Conservation (phyloP, 2,113 vertebrate genomes). For the Leptosomus discolor region DNA sequence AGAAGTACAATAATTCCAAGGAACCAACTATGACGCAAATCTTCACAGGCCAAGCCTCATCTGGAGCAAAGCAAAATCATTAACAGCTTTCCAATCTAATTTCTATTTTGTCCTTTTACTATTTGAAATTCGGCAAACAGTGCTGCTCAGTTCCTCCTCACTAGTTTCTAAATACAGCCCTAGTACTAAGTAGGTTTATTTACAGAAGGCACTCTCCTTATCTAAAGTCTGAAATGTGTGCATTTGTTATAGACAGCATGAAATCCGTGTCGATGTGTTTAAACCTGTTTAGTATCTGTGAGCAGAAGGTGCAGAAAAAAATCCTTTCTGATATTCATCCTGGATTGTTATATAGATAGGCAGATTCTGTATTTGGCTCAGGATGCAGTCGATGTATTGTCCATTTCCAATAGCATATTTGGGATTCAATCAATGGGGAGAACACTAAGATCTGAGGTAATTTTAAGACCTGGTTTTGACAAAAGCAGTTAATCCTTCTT, state of each 20-base stretch:
- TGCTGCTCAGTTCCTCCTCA: not conserved
- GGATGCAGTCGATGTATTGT: not conserved
- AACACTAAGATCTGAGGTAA: not conserved
- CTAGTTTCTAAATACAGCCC: not conserved
- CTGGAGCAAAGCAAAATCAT: not conserved
- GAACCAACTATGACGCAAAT: accelerated
- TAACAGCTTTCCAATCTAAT: not conserved
- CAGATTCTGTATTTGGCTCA: not conserved
- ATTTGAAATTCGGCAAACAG: not conserved
- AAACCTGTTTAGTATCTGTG: not conserved
- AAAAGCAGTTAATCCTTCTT: not conserved
- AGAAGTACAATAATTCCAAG: not conserved
- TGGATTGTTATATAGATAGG: not conserved
- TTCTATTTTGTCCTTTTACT: not conserved
- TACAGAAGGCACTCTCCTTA: not conserved
- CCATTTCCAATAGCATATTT: not conserved
- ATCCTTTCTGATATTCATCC: not conserved
- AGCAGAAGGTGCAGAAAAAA: not conserved
- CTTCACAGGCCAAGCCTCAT: not conserved
- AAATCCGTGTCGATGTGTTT: not conserved
- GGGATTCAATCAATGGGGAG: not conserved
- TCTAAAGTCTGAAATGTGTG: accelerated
- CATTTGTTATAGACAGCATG: not conserved
- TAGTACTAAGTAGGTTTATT: not conserved
- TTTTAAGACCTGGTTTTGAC: not conserved